Evolutionary conservation across 64 coral and sea anemone genomes (phyloP).

Genomic region (Hydrozoanthus tunicans): DNA sequence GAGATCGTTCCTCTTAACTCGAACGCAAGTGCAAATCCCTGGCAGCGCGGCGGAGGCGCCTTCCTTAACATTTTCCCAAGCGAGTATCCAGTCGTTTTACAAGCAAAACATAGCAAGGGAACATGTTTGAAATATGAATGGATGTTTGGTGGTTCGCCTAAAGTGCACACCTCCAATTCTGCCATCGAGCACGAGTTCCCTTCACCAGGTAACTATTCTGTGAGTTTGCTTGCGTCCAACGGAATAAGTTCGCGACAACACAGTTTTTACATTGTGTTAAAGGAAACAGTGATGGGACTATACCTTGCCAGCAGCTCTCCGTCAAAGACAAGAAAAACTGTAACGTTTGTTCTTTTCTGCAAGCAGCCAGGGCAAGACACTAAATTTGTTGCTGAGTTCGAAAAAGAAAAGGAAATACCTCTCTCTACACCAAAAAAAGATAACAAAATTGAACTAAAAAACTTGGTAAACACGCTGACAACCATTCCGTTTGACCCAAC

Average conservation of each 20-base stretch:
- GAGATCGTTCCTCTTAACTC: conserved; percentile 48
- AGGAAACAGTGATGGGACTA: conserved; percentile 62
- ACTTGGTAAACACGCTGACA: conserved; percentile 21
- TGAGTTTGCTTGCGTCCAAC: conserved; percentile 54
- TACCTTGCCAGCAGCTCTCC: conserved; percentile 57
- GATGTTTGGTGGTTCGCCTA: conserved; percentile 50
- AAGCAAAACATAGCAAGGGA: conserved; percentile 40
- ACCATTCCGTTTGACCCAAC: conserved; percentile 54
- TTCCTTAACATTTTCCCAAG: conserved; percentile 48
- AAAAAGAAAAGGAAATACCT: conserved; percentile 41
- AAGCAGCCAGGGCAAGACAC: conserved; percentile 65
- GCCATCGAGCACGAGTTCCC: conserved; percentile 57
- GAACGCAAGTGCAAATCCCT: conserved; percentile 10
- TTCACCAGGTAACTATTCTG: conserved; percentile 57
- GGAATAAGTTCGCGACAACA: neutral
- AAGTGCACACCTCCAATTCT: neutral
- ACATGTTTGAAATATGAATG: conserved; percentile 71
- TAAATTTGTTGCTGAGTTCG: conserved; percentile 61
- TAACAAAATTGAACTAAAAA: neutral
- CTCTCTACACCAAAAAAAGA: neutral
- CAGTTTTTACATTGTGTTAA: conserved; percentile 2
- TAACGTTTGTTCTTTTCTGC: conserved; percentile 81
- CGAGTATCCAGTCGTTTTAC: conserved; percentile 71
- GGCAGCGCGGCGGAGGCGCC: neutral
- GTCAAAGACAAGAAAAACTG: conserved; percentile 30